Evolutionary conservation across 2,797 vertebrate genomes (phyloP).

Genomic region (Gallinago stenura): DNA sequence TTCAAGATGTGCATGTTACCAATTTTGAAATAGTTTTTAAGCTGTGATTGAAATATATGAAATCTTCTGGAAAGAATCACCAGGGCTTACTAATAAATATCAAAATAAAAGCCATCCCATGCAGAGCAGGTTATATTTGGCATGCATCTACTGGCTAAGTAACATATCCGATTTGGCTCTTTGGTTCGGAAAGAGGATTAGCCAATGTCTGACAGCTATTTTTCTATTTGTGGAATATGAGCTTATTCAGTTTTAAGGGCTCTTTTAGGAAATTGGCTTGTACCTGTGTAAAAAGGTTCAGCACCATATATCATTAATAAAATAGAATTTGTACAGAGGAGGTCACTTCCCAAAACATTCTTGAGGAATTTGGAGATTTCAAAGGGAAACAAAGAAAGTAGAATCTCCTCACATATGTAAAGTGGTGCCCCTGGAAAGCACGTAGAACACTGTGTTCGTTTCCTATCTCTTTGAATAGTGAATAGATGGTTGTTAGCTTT

Average conservation of each 20-base stretch:
- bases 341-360: background rate
- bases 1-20: background rate
- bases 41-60: constrained; percentile 24
- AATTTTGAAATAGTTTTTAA: background rate
- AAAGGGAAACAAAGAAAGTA: background rate
- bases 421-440: background rate
- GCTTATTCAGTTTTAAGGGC: background rate
- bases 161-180: constrained; percentile 41
- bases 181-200: constrained; percentile 41
- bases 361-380: background rate
- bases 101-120: constrained; percentile 47
- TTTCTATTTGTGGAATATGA: constrained; percentile 57
- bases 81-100: background rate
- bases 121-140: constrained; percentile 43
- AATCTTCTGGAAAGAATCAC: constrained; percentile 56
- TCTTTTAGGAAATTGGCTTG: constrained; percentile 28
- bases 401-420: background rate
- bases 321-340: background rate
- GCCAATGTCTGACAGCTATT: constrained; percentile 36
- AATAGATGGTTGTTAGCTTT: background rate
- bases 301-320: background rate
- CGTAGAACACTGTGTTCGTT: background rate
- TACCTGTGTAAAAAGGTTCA: constrained; percentile 16
- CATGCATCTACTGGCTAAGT: constrained; percentile 16
- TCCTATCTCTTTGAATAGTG: background rate